Evolutionary conservation across 2,888 invertebrate species (phyloP).

Genomic region (Oxycera nigricornis): DNA sequence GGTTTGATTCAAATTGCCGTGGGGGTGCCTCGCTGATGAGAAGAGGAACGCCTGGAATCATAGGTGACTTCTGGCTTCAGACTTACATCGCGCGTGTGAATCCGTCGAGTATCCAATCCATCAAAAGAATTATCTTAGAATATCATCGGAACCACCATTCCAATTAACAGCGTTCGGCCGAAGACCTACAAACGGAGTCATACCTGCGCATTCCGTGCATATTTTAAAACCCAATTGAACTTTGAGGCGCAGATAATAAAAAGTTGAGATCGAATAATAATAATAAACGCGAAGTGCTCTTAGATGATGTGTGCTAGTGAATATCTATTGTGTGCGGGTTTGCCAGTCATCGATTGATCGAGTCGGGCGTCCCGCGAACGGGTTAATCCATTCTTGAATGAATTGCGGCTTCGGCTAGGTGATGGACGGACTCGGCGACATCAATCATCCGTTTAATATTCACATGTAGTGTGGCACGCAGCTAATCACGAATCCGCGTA

Average conservation of each 20-base stretch:
- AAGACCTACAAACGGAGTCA: no score
- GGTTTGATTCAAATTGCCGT: no score
- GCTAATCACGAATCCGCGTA: slow-evolving; percentile 18
- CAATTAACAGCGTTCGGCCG: slow-evolving; percentile 1
- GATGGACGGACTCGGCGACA: slow-evolving; percentile 26
- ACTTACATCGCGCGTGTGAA: neutral
- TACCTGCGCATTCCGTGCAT: neutral
- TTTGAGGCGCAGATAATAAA: neutral
- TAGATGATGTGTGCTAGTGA: slow-evolving; percentile 1
- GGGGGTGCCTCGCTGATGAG: no score
- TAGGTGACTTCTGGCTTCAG: neutral
- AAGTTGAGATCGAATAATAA: slow-evolving; percentile 2
- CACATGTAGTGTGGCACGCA: slow-evolving; percentile 12
- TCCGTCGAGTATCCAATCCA: slow-evolving; percentile 14
- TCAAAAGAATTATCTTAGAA: slow-evolving; percentile 20
- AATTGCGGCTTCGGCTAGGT: slow-evolving; percentile 3
- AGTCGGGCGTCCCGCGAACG: slow-evolving; percentile 1
- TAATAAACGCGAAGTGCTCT: slow-evolving; percentile 15
- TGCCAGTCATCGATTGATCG: slow-evolving; percentile 27
- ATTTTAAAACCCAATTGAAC: neutral
- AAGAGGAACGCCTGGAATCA: no score
- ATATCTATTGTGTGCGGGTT: neutral
- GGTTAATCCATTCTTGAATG: slow-evolving; percentile 35
- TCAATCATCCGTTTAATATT: slow-evolving; percentile 26
- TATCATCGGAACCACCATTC: slow-evolving; percentile 7